Evolutionary conservation across 2,113 vertebrate species (phyloP).

Genomic region (Tiliqua scincoides): DNA sequence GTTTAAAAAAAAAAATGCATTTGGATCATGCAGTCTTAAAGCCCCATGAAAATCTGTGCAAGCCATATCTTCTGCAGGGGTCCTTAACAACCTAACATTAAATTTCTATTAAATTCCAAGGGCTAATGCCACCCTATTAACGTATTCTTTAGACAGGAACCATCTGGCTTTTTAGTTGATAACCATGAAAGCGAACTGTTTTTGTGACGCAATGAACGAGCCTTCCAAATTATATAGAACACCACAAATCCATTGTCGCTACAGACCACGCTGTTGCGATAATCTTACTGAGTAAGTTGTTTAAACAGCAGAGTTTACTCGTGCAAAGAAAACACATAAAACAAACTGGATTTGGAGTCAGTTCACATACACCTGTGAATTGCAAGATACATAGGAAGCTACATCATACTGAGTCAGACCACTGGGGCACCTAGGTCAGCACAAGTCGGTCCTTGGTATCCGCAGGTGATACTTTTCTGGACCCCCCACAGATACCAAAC

Average conservation of each 20-base stretch:
- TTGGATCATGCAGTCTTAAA: conserved; percentile 9
- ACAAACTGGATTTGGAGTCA: no score
- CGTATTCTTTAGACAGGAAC: background rate
- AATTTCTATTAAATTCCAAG: background rate
- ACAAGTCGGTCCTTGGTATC: no score
- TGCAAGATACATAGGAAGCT: no score
- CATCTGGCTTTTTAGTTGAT: background rate
- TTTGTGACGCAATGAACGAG: background rate
- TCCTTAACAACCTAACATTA: background rate
- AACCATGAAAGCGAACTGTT: background rate
- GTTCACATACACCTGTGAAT: no score
- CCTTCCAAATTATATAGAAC: background rate
- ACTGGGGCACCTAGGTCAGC: no score
- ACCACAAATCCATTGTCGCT: background rate
- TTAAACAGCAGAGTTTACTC: background rate
- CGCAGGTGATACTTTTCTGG: no score
- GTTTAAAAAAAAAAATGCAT: background rate
- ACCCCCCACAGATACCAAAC: no score
- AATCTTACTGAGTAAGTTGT: background rate
- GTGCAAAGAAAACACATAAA: background rate
- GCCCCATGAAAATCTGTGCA: background rate
- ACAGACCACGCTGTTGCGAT: background rate
- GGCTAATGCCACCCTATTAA: background rate
- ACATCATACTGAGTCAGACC: no score
- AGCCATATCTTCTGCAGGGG: background rate